These are phyloP conservation scores for Arctopsyche grandis DNA, from an alignment of 1,140 invertebrate species.

Conservation along the genomic window DNA sequence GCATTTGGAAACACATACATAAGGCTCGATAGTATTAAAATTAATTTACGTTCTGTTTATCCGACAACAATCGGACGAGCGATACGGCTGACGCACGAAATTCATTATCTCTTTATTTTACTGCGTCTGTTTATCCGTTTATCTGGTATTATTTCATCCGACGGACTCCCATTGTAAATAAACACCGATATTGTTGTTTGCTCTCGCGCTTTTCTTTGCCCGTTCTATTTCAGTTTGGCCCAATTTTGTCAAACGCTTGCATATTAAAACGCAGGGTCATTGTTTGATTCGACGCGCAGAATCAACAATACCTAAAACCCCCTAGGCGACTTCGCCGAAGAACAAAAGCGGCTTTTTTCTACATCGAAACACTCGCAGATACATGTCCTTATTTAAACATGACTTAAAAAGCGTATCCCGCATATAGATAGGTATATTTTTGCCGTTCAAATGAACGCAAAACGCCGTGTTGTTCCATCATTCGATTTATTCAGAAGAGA, in stretches of 20 bases:
- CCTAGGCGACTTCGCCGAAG: background rate
- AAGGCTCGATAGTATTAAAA: slow-evolving; percentile 1
- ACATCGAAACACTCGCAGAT: no score
- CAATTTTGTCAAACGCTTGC: background rate
- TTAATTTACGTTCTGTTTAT: slow-evolving; percentile 6
- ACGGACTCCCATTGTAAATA: slow-evolving; percentile 25
- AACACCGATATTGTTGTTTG: slow-evolving; percentile 29
- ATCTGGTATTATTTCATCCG: slow-evolving; percentile 25
- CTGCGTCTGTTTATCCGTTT: slow-evolving; percentile 24
- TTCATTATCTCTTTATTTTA: slow-evolving; percentile 31
- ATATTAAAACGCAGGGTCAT: background rate
- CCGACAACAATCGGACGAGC: slow-evolving; percentile 6
- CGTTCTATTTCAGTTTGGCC: slow-evolving; percentile 3
- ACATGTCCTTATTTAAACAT: no score
- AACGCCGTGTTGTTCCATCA: slow-evolving; percentile 16
- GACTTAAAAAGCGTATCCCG: no score
- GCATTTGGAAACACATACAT: background rate
- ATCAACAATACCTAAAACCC: background rate
- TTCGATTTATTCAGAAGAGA: background rate
- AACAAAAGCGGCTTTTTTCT: no score
- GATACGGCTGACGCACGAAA: slow-evolving; percentile 17
- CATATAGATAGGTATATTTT: background rate
- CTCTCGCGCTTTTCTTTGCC: slow-evolving; percentile 14
- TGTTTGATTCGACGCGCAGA: background rate
- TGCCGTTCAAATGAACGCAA: background rate